Evolutionary conservation across 2,888 invertebrate species (phyloP), one percentile per base, ranked within the genome.

Genomic region (Harpalus rufipes): DNA sequence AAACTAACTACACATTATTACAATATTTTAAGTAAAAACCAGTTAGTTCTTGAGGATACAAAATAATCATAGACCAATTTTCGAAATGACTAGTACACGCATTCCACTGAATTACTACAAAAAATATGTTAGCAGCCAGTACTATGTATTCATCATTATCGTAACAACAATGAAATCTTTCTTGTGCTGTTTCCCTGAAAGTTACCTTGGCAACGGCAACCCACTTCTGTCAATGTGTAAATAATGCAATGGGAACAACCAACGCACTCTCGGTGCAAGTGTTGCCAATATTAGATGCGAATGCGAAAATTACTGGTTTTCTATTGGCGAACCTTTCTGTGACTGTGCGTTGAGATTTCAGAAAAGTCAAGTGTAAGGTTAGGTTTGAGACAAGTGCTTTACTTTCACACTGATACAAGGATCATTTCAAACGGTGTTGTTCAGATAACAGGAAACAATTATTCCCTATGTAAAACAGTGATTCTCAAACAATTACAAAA

Each of bases 241-340:
- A 41, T 44, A 74, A 44, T 74, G 72, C 41, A 41, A 68, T 68
- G 68, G 32, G 68, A 68, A 68, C 68, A 44, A 74, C n/a, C 72
- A 44, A 74, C 18, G 41, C 32, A 32, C 32, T 32, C 32, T 32
- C 32, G 32, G 32, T 32, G 32, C 18, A 14, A 74, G 7, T 74
- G 72, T 44, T 74, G 72, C 72, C 72, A 74, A 74, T 74, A 74
- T 74, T 18, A 74, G 72, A 41, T 18, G 51, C 72, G 72, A 74
- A 74, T 18, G 72, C 72, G 72, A 74, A 74, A 74, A 74, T 74
- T 41, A 74, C 51, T 74, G 72, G 72, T 51, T 74, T 74, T 74
- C 72, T 74, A 74, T 44, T 21, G 41, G 72, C 44, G 21, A 74
- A 74, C 44, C 7, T 18, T 74, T 74, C 72, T 10, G 18, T 12